These are phyloP conservation scores for Haemorhous mexicanus DNA, from an alignment of 2,113 vertebrate genomes.

Conservation along the genomic window DNA sequence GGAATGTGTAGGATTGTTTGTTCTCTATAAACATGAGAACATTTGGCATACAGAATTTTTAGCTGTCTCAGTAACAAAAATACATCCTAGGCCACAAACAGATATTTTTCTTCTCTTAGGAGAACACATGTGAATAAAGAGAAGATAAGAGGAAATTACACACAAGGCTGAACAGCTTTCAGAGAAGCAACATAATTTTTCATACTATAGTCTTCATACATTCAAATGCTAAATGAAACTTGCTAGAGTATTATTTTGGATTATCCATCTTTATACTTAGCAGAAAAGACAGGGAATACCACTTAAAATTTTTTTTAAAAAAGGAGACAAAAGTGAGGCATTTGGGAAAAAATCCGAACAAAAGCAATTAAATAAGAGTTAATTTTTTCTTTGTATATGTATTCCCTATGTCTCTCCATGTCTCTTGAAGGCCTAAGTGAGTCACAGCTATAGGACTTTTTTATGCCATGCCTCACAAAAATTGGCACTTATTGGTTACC, in stretches of 20 bases:
- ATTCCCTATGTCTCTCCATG: not conserved
- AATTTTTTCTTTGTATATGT: not conserved
- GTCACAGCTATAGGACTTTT: not conserved
- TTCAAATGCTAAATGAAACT: not conserved
- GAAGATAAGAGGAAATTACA: constrained; percentile 48
- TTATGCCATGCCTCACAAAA: not conserved
- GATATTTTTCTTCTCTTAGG: not conserved
- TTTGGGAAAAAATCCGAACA: not conserved
- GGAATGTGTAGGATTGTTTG: not conserved
- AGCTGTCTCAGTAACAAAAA: constrained; percentile 5
- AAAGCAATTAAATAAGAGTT: not conserved
- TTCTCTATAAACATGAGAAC: not conserved
- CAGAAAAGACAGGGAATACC: not conserved
- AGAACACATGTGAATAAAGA: not conserved
- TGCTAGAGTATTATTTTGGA: not conserved
- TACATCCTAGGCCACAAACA: not conserved
- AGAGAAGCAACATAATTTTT: constrained; percentile 8
- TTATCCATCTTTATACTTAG: not conserved
- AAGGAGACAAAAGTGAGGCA: not conserved
- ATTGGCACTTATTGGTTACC: not conserved
- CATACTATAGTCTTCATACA: not conserved
- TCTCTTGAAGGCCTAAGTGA: not conserved
- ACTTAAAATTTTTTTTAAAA: accelerated
- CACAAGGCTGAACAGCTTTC: not conserved
- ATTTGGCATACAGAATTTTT: constrained; percentile 41